Evolutionary conservation across 2,113 vertebrate species (phyloP).

Genomic region (Acinonyx jubatus): DNA sequence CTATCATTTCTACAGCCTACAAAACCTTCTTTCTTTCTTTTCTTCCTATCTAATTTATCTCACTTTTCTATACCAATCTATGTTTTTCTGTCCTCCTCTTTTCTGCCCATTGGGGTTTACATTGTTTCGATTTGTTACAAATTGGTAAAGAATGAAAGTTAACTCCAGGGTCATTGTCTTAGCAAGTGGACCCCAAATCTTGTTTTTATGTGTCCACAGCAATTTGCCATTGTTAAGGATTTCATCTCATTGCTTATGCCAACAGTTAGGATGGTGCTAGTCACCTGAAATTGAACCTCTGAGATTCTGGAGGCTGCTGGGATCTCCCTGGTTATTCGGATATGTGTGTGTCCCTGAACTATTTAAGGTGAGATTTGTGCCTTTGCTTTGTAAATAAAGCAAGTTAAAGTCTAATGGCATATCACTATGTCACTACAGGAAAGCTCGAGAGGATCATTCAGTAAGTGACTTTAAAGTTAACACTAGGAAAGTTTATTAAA

Average conservation of each 20-base stretch:
- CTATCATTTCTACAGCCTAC: not conserved
- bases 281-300: not conserved
- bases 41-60: not conserved
- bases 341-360: not conserved
- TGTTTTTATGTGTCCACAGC: not conserved
- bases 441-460: not conserved
- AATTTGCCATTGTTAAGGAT: not conserved
- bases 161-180: not conserved
- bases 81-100: not conserved
- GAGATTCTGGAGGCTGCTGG: not conserved
- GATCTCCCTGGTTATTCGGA: not conserved
- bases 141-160: not conserved
- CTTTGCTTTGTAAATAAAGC: constrained; percentile 52
- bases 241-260: not conserved
- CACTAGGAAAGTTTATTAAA: not conserved
- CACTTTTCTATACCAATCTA: not conserved
- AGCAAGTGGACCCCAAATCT: not conserved
- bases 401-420: constrained; percentile 1
- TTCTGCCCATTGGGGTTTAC: not conserved
- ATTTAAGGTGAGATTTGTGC: constrained; percentile 2
- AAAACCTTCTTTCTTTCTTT: not conserved
- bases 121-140: not conserved
- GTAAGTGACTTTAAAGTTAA: not conserved
- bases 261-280: not conserved
- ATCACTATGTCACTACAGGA: constrained; percentile 4